Percentiles rank a stretch among this genome's conserved stretches.
Evolutionary conservation across 2,113 vertebrate species (phyloP).

Genomic region (Galeopterus variegatus): DNA sequence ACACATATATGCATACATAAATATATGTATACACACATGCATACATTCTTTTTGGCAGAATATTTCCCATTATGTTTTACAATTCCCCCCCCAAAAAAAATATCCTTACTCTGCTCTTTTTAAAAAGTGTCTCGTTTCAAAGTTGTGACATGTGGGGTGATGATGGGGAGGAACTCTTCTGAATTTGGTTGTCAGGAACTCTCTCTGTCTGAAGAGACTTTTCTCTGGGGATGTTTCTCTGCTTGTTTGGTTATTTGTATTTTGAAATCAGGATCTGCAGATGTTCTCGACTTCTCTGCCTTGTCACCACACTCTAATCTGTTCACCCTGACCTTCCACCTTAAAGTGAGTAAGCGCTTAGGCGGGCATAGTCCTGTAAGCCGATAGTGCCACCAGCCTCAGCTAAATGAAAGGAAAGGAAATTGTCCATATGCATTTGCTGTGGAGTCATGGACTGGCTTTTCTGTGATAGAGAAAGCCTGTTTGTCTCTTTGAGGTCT

Average conservation of each 20-base stretch:
- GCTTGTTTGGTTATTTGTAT: slow-evolving; percentile 67
- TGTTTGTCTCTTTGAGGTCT: slow-evolving; percentile 85
- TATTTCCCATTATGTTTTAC: background rate
- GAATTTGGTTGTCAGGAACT: slow-evolving; percentile 87
- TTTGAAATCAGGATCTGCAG: slow-evolving; percentile 79
- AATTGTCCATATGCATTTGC: slow-evolving; percentile 87
- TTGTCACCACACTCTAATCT: slow-evolving; percentile 83
- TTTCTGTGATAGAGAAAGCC: slow-evolving; percentile 87
- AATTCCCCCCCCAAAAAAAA: background rate
- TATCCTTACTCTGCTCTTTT: slow-evolving; percentile 67
- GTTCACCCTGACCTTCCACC: slow-evolving; percentile 89
- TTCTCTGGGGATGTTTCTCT: slow-evolving; percentile 85
- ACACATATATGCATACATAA: no score
- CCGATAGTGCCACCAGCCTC: slow-evolving; percentile 82
- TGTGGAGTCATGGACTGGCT: slow-evolving; percentile 88
- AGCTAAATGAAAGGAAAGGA: slow-evolving; percentile 87
- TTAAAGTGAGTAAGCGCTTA: slow-evolving; percentile 85
- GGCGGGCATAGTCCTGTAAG: slow-evolving; percentile 85
- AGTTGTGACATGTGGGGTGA: slow-evolving; percentile 87
- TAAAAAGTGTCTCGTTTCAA: slow-evolving; percentile 74
- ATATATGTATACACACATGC: background rate
- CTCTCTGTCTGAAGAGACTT: slow-evolving; percentile 85
- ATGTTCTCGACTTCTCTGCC: slow-evolving; percentile 80
- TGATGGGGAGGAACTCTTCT: slow-evolving; percentile 89
- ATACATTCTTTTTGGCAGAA: background rate